Percentiles rank a stretch among this genome's conserved stretches.
phyloP scores from a whole-genome alignment of 2,113 vertebrate genomes.

The Rallus limicola region DNA sequence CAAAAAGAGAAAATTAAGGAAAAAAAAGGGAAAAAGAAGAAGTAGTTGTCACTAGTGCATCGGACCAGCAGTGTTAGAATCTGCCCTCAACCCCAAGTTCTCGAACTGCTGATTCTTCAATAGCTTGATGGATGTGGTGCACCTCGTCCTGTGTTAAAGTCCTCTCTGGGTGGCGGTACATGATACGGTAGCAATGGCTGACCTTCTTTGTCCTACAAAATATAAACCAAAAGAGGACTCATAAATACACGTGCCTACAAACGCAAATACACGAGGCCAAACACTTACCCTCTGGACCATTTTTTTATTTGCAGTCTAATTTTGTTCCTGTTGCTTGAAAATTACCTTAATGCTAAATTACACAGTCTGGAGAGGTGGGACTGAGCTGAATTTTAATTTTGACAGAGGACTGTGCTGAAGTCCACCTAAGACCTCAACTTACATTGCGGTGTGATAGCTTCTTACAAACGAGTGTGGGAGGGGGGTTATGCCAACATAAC shows the following conservation, averaged over 20 bases:
- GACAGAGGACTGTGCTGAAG: background rate
- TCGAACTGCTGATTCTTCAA: conserved; percentile 76
- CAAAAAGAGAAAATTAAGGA: background rate
- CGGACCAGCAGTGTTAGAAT: conserved; percentile 65
- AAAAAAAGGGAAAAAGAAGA: background rate
- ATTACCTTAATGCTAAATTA: conserved; percentile 45
- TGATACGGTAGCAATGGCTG: conserved; percentile 91
- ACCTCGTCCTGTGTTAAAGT: conserved; percentile 90
- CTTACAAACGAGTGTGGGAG: background rate
- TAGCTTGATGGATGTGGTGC: conserved; percentile 76
- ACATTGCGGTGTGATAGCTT: background rate
- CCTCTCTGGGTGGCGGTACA: conserved; percentile 91
- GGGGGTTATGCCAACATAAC: background rate
- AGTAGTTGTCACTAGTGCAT: background rate
- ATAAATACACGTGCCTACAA: background rate
- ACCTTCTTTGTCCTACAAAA: conserved; percentile 82
- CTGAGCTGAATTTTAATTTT: conserved; percentile 42
- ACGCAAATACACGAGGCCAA: background rate
- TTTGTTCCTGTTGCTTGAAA: conserved; percentile 27
- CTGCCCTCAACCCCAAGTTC: conserved; percentile 88
- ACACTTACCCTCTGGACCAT: background rate
- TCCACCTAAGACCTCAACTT: background rate
- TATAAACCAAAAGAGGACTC: conserved; percentile 1
- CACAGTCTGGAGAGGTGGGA: background rate
- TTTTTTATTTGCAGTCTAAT: background rate